phyloP scores from a whole-genome alignment of 1,140 invertebrate species.

The Asobara japonica region DNA sequence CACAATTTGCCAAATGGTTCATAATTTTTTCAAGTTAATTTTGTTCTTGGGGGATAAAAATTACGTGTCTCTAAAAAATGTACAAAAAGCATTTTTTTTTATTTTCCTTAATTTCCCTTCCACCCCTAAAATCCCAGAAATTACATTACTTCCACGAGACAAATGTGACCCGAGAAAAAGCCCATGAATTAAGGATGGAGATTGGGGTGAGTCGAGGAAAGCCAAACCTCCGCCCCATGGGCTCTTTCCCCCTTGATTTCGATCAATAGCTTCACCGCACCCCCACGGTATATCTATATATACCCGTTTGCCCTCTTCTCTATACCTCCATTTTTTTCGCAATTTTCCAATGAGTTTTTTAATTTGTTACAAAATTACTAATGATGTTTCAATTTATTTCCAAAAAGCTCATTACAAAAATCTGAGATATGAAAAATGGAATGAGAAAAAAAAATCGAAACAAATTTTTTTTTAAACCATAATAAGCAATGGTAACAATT shows the following conservation, averaged over 20 bases:
- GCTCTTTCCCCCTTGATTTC: conserved; percentile 47
- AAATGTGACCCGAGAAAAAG: conserved; percentile 40
- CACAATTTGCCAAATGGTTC: no score
- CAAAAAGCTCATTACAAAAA: no score
- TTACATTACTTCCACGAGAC: conserved; percentile 15
- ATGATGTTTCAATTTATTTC: no score
- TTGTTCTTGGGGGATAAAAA: no score
- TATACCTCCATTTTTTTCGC: conserved; percentile 18
- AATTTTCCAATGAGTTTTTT: no score
- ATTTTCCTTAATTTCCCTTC: background rate
- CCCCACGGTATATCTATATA: conserved; percentile 30
- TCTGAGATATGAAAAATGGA: no score
- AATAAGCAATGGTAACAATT: no score
- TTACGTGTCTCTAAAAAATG: no score
- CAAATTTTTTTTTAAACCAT: no score
- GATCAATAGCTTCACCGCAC: conserved; percentile 48
- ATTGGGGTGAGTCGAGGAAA: conserved; percentile 20
- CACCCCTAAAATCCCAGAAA: background rate
- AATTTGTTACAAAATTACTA: no score
- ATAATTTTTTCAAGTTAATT: no score
- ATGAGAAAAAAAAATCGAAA: no score
- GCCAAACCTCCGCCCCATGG: conserved; percentile 38
- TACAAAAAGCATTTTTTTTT: conserved; percentile 22
- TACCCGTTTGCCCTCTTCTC: conserved; percentile 17
- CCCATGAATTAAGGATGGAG: conserved; percentile 54